Evolutionary conservation across 2,113 vertebrate genomes (phyloP).

Genomic region (Mustela lutreola): DNA sequence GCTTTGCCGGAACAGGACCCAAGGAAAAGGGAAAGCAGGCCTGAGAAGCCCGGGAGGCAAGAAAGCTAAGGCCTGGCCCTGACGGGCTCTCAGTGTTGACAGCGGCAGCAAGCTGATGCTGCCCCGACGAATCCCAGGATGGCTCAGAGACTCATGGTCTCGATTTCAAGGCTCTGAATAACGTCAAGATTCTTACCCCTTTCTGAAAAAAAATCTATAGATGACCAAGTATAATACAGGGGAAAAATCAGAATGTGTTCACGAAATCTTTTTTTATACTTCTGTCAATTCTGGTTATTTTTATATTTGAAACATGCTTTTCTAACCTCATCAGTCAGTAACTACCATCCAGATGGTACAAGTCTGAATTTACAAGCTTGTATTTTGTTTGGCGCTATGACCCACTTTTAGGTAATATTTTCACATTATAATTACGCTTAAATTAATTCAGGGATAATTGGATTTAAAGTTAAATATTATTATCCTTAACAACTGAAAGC

Average conservation of each 20-base stretch:
- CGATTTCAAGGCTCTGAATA: background rate
- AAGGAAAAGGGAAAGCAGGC: background rate
- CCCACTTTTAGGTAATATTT: constrained; percentile 44
- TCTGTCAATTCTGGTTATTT: constrained; percentile 52
- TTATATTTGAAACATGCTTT: constrained; percentile 52
- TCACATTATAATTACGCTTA: constrained; percentile 38
- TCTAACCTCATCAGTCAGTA: constrained; percentile 25
- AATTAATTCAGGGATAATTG: background rate
- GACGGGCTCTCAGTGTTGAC: background rate
- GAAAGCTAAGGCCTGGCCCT: background rate
- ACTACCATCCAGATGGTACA: background rate
- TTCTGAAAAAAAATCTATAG: background rate
- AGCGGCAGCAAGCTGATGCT: background rate
- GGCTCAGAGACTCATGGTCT: background rate
- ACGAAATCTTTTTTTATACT: constrained; percentile 7
- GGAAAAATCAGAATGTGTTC: constrained; percentile 41
- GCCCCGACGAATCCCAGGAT: background rate
- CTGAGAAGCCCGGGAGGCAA: background rate
- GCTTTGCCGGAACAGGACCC: background rate
- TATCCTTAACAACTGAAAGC: constrained; percentile 29
- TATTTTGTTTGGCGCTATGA: background rate
- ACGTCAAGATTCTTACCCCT: background rate
- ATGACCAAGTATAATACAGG: constrained; percentile 21
- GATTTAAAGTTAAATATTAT: constrained; percentile 18
- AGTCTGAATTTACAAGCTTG: constrained; percentile 31